Base-by-base conservation (phyloP, 2,113 vertebrate genomes). In the Ctenomys sociabilis region DNA sequence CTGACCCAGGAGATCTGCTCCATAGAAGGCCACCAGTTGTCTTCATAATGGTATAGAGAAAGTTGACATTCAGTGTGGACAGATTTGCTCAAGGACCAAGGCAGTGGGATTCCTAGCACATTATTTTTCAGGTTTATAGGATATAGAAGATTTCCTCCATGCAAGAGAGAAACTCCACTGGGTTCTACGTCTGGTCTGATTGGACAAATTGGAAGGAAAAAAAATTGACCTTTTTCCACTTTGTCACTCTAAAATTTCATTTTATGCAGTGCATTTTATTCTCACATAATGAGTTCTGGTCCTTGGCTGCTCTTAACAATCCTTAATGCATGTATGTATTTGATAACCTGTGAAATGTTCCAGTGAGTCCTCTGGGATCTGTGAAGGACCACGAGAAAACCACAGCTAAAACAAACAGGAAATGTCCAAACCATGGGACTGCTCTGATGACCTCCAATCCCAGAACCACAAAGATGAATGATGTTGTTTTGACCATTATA, bases 291-390 rank as follows among this genome's bases (percentile, higher is more conserved):
- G 84, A 59, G 83, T 96, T 95, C 91, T 94, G 57, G 63, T 96
- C 43, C 75, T 95, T 97, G 93, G 70, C 59, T 96, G 78, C 84
- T 95, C 81, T 96, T 95, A 94, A 90, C 73, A 88, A 91, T 89
- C 73, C 57, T 96, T 93, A 97, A 95, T 91, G 86, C 49, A 45
- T 87, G 52, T 96, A 45, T 87, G 52, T 96, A 81, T 96, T 93
- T 72, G 93, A 91, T 96, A 96, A 89, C 80, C 64, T 97, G 93
- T 95, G 89, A 95, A 97, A 94, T 96, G 93, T 95, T 73, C 88
- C 83, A 70, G 78, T 30, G 54, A 82, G 88, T 89, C 95, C 86
- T 14, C 37, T 17, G 75, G 88, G 93, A 88, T 96, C 83, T 75
- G 32, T 88, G 91, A 88, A 93, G 70, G 28, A 52, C 35, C 49